Evolutionary conservation across 2,113 vertebrate species (phyloP).

Genomic region (Onychostoma macrolepis): DNA sequence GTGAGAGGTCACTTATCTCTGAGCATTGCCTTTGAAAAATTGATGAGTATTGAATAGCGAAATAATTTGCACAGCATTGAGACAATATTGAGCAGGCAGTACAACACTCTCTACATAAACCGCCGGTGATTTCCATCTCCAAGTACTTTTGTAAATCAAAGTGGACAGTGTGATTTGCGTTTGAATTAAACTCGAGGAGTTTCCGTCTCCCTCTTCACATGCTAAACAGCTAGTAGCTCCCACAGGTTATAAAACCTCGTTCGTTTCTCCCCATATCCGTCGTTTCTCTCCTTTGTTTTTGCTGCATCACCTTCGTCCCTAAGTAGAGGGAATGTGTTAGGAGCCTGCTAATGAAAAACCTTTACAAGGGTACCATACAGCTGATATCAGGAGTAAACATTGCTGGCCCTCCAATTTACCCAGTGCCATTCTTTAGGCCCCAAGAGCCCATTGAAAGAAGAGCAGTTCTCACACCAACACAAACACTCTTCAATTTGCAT

Average conservation of each 20-base stretch:
- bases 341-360: conserved; percentile 39
- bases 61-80: conserved; percentile 34
- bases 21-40: conserved; percentile 35
- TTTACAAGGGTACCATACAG: conserved; percentile 42
- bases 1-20: conserved; percentile 37
- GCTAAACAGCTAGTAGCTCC: conserved; percentile 66
- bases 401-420: conserved; percentile 26
- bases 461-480: conserved; percentile 33
- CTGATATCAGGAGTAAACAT: conserved; percentile 33
- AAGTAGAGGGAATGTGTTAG: conserved; percentile 17
- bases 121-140: conserved; percentile 41
- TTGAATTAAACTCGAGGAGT: conserved; percentile 46
- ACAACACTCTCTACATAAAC: conserved; percentile 65
- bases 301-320: conserved; percentile 1
- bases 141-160: conserved; percentile 52
- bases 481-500: conserved; percentile 31
- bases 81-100: conserved; percentile 53
- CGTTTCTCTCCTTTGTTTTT: conserved; percentile 15
- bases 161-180: conserved; percentile 52
- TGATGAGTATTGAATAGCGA: conserved; percentile 27
- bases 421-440: conserved; percentile 21
- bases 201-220: conserved; percentile 62
- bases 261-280: neutral
- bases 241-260: conserved; percentile 30
- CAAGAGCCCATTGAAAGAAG: conserved; percentile 14